These are phyloP conservation scores for Hirundo rustica DNA, from an alignment of 2,797 vertebrate genomes.

Conservation along the genomic window DNA sequence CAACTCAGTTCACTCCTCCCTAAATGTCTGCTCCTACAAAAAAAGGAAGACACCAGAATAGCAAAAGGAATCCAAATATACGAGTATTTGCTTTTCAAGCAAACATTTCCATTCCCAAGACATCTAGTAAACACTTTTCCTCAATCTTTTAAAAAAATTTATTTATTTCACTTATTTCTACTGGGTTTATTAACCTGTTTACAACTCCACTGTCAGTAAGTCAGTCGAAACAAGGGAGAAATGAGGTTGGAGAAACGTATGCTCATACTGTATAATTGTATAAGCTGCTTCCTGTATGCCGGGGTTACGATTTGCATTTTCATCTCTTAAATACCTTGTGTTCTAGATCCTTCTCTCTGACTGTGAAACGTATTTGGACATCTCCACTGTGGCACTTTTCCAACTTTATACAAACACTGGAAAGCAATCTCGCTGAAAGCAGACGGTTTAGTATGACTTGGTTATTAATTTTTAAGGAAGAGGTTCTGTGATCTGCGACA, in stretches of 20 bases:
- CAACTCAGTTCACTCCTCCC: neutral
- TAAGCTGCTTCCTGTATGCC: neutral
- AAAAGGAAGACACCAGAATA: neutral
- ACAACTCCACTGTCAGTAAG: neutral
- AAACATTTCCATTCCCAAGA: neutral
- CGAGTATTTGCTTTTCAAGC: neutral
- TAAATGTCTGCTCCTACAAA: neutral
- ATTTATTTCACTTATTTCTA: neutral
- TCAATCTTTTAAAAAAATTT: neutral
- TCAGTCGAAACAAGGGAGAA: neutral
- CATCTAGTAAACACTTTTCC: neutral
- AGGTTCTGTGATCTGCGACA: neutral
- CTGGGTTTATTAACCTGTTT: neutral
- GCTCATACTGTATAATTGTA: neutral
- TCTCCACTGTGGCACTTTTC: neutral
- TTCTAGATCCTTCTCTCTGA: neutral
- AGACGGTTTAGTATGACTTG: neutral
- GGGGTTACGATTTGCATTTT: neutral
- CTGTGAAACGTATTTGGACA: neutral
- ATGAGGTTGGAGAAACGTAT: neutral
- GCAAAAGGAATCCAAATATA: neutral
- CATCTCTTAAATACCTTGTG: neutral
- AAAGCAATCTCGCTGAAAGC: neutral
- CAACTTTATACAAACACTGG: neutral
- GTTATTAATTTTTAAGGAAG: conserved; percentile 28